Evolutionary conservation across 2,113 vertebrate genomes (phyloP).

Genomic region (Proteles cristata): DNA sequence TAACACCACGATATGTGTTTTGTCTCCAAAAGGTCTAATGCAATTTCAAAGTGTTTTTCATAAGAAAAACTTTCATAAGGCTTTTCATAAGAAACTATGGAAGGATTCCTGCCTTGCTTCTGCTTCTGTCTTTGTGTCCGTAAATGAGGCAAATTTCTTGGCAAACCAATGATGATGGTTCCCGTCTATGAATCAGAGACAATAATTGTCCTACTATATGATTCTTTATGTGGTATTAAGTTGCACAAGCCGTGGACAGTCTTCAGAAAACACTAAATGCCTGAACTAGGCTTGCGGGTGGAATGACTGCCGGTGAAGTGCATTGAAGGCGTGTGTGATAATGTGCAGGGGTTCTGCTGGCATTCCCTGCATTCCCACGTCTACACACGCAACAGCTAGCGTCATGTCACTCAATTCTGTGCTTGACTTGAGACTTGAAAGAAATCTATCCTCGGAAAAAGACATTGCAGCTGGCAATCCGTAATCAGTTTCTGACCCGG

Average conservation of each 20-base stretch:
- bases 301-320: background rate
- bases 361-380: background rate
- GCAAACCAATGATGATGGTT: background rate
- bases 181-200: background rate
- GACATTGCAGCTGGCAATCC: background rate
- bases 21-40: background rate
- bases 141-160: background rate
- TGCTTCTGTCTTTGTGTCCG: background rate
- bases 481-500: background rate
- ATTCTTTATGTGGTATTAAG: background rate
- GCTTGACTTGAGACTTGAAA: background rate
- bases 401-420: background rate
- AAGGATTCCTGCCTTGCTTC: background rate
- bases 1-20: background rate
- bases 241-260: background rate
- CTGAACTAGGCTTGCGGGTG: too few species aligned
- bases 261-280: background rate
- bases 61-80: too few species aligned
- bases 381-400: background rate
- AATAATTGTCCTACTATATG: background rate
- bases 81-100: background rate
- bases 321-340: fast-evolving
- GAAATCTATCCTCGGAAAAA: background rate
- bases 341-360: background rate
- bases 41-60: background rate